Base-by-base conservation (phyloP, 2,888 invertebrate genomes). In the Mesochorus sp. region DNA sequence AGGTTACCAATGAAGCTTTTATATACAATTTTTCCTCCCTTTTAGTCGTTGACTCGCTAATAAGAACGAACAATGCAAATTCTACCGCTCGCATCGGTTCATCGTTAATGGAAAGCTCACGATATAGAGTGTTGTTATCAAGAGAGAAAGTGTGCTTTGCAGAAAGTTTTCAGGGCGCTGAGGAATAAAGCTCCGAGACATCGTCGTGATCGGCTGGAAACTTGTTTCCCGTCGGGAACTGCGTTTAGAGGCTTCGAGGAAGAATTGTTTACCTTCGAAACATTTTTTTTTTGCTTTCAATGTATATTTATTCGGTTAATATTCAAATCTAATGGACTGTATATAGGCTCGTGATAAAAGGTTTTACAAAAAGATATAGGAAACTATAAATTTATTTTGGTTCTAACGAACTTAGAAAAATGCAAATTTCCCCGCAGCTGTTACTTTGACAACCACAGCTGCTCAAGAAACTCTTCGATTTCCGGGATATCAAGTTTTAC, bases 61-160 rank as follows among this genome's bases (percentile, higher is more conserved):
- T 66, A 71, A 66, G 70, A 19, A 59, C 24, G 44, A 73, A 67
- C 59, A 51, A 19, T 49, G 1, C 3, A 21, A 19, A 51, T 59
- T 68, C 37, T n/a, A 59, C 34, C 19, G 26, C 14, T 14, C 8
- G 62, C 51, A 55, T 70, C 19, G 31, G 51, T 34, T 64, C 1
- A n/a, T 62, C 62, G 26, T 49, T 28, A 28, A 49, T n/a, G 59
- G 12, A 51, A 67, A 61, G 37, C 37, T 51, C 44, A 61, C 14
- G 34, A 28, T 21, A n/a, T 3, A n/a, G n/a, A 39, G 49, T 26
- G 39, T 61, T 51, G 49, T 59, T 70, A 59, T 59, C 47, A 24
- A 19, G n/a, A 26, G n/a, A 14, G 44, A 47, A n/a, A n/a, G n/a
- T n/a, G n/a, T 31, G 12, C 44, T 12, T 17, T 5, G 34, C 3